These are phyloP conservation scores for Syritta pipiens DNA, from an alignment of 2,888 invertebrate species.

Conservation along the genomic window DNA sequence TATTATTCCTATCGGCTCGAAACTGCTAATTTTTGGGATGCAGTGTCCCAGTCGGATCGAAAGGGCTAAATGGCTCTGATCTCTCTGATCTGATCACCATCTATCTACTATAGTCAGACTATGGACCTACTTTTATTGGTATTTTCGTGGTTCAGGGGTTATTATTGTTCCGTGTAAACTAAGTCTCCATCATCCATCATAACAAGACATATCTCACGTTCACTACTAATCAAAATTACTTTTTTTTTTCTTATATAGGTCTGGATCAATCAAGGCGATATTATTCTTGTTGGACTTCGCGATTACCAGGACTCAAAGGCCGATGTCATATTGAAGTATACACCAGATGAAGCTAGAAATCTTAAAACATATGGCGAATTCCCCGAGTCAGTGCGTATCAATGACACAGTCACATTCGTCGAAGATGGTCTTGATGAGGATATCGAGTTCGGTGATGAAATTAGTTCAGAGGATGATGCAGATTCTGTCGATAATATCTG, in stretches of 20 bases:
- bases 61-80: too few species aligned
- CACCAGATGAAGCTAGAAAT: slow-evolving; percentile 99
- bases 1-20: too few species aligned
- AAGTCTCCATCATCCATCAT: too few species aligned
- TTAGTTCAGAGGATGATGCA: slow-evolving; percentile 93
- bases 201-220: background rate
- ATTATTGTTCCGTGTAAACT: too few species aligned
- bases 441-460: slow-evolving; percentile 97
- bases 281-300: slow-evolving; percentile 97
- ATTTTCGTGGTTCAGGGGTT: too few species aligned
- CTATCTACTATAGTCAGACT: too few species aligned
- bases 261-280: slow-evolving; percentile 99
- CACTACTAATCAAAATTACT: background rate
- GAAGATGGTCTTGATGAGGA: slow-evolving; percentile 97
- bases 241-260: slow-evolving; percentile 81
- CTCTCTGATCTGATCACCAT: too few species aligned
- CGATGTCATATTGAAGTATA: slow-evolving; percentile 99
- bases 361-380: slow-evolving; percentile 99
- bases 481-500: slow-evolving; percentile 86
- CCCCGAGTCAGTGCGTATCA: slow-evolving; percentile 98
- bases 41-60: too few species aligned
- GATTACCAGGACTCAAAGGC: slow-evolving; percentile 99
- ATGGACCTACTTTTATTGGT: too few species aligned
- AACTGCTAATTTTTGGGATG: too few species aligned
- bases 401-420: slow-evolving; percentile 96